Conservation (phyloP, 2,113 vertebrate genomes). For the Climacteris rufus region DNA sequence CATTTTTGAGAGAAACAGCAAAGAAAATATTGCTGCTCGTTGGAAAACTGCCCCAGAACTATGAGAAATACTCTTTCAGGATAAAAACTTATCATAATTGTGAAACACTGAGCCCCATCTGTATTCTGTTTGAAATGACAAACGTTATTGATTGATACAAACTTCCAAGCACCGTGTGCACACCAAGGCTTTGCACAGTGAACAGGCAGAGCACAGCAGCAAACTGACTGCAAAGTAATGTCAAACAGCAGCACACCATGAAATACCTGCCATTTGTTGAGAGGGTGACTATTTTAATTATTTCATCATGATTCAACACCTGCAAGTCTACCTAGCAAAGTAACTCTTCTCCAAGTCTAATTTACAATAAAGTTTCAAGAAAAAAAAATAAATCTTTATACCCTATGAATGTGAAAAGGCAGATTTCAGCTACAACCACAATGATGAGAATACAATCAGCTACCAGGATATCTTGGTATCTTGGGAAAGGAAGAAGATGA, state of each 20-base stretch:
- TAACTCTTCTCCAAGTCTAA: neutral
- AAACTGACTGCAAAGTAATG: neutral
- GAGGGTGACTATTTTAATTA: neutral
- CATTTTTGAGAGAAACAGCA: neutral
- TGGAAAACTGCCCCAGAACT: neutral
- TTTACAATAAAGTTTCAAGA: neutral
- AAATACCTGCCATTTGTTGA: neutral
- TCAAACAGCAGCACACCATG: neutral
- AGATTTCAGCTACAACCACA: neutral
- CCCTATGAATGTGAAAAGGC: neutral
- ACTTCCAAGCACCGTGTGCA: neutral
- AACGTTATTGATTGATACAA: neutral
- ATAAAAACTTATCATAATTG: neutral
- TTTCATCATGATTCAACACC: neutral
- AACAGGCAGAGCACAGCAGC: neutral
- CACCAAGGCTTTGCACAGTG: neutral
- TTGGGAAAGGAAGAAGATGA: neutral
- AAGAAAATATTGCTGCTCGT: neutral
- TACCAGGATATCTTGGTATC: neutral
- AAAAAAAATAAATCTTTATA: neutral
- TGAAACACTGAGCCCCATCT: neutral
- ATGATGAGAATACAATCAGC: neutral
- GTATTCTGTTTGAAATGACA: neutral
- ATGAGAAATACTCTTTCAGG: neutral
- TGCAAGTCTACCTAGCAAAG: neutral